A percentile compares a stretch with the other conserved stretches of the same genome.
Evolutionary conservation across 2,888 invertebrate species (phyloP).

Genomic region (Crematogaster levior): DNA sequence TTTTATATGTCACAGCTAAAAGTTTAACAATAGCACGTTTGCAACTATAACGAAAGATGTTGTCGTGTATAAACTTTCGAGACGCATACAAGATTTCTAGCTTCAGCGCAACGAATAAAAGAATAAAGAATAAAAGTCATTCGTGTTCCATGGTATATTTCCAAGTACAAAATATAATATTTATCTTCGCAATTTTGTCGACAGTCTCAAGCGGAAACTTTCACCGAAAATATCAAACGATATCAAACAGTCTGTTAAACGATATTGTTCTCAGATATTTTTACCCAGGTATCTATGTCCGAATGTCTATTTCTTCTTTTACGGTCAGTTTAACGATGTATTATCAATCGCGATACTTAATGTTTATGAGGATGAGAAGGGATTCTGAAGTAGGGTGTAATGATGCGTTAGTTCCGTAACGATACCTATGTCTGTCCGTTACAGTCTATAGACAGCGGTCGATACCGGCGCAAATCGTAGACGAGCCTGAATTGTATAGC

Average conservation of each 20-base stretch:
- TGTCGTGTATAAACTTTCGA: not conserved
- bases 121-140: constrained; percentile 27
- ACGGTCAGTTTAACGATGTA: not conserved
- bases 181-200: not conserved
- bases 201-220: not conserved
- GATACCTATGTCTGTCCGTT: constrained; percentile 20
- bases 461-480: constrained; percentile 33
- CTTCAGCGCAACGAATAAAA: not conserved
- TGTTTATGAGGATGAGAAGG: not conserved
- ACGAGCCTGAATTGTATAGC: constrained; percentile 35
- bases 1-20: not conserved
- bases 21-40: constrained; percentile 2
- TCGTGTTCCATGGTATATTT: not conserved
- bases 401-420: not conserved
- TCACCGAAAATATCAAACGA: not conserved
- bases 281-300: not conserved
- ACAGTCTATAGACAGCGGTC: constrained; percentile 23
- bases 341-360: not conserved
- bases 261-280: not conserved
- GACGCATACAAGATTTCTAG: not conserved
- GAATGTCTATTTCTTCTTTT: not conserved
- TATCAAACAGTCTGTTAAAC: not conserved
- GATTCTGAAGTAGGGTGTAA: constrained; percentile 16
- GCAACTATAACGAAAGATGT: constrained; percentile 16
- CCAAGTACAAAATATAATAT: constrained; percentile 12